Conservation (phyloP, 2,113 vertebrate species). For the Aspidoscelis tigris region DNA sequence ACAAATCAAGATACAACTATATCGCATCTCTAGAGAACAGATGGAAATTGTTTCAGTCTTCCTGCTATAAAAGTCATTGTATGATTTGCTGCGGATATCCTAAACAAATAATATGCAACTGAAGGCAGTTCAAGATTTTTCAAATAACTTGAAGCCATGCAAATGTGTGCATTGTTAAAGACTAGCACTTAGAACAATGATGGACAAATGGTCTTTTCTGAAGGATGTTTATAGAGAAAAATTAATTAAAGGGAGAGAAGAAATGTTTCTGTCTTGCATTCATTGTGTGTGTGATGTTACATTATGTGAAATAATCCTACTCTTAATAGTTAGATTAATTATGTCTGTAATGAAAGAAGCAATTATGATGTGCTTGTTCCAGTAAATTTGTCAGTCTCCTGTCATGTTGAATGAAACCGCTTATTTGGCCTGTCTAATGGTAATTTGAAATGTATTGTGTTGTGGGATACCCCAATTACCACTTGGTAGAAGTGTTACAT, state of each 20-base stretch:
- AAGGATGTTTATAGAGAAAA: not conserved
- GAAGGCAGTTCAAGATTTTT: not conserved
- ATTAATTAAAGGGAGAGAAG: slow-evolving; percentile 4
- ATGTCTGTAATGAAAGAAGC: not conserved
- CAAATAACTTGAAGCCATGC: not conserved
- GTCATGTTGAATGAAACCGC: slow-evolving; percentile 1
- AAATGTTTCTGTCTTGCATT: not conserved
- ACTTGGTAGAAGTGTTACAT: slow-evolving; percentile 10
- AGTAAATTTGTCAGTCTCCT: slow-evolving; percentile 7
- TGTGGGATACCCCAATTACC: slow-evolving; percentile 1
- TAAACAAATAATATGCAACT: not conserved
- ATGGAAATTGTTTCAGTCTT: not conserved
- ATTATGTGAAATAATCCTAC: not conserved
- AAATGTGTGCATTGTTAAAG: not conserved
- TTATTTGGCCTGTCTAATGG: not conserved
- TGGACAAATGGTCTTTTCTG: not conserved
- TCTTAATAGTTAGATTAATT: slow-evolving; percentile 11
- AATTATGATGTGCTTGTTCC: not conserved
- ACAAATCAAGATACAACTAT: too few relatives aligned
- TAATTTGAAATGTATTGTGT: slow-evolving; percentile 18
- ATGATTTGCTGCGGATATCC: not conserved
- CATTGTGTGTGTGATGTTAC: not conserved
- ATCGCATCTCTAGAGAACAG: not conserved
- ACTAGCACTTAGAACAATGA: not conserved
- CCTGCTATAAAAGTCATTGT: too few relatives aligned